Evolutionary conservation across 2,888 invertebrate genomes (phyloP), one percentile per base, ranked within the genome.

Genomic region (Noctua janthina): DNA sequence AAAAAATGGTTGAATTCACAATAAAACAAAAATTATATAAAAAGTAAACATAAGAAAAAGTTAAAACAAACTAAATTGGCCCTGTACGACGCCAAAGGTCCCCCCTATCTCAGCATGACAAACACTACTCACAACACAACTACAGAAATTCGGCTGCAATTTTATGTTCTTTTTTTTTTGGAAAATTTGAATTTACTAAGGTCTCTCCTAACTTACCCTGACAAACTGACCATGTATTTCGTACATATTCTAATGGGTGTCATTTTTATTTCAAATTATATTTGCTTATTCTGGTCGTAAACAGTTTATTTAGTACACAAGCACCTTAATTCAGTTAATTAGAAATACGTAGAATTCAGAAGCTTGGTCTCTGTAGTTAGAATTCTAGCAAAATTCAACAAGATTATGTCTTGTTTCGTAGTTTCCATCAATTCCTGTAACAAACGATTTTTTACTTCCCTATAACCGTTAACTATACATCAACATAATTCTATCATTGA

Each of bases 281-380:
- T 75, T 74, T 67, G 20, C n/a, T 67, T 62, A 43, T 43, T 67
- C 56, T 39, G 8, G 13, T 39, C 11, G 1, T 4, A 8, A 71
- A 51, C n/a, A 17, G 20, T 51, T 39, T 29, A 77, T 66, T 77
- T 29, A 51, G 62, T 51, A 73, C 66, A 66, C n/a, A 51, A 51
- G 29, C 54, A 73, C 54, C 51, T 51, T 49, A 62, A n/a, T 23
- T 35, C 35, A 20, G 17, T 76, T 76, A 49, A 70, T 71, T 49
- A 70, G 17, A 7, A 39, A 59, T 62, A 72, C 64, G 39, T 39
- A n/a, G 51, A 56, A 56, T 56, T 56, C 23, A 23, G 23, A 43
- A 77, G 39, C 67, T 67, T 43, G 43, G 43, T 64, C 23, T 46
- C 11, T 1, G 46, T 46, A 43, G 43, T 46, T 46, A 46, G 20